Evolutionary conservation across 2,888 invertebrate species (phyloP), one percentile per base, ranked within the genome.

Genomic region (Drosophila prolongata): DNA sequence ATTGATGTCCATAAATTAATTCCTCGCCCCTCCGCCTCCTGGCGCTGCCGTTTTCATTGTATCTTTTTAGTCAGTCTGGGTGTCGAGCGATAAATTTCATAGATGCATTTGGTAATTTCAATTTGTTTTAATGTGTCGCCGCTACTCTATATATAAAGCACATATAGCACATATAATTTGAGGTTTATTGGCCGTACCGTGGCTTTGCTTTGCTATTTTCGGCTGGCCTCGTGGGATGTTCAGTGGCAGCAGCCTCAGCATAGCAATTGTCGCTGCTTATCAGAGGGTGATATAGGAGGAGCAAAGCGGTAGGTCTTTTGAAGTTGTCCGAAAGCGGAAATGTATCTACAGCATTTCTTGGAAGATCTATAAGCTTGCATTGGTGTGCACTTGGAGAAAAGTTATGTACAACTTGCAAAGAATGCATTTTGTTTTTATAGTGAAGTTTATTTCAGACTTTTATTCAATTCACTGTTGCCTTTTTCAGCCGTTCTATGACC

Each of bases 91-190:
- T 82, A 82, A 86, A 86, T 83, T 80, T 83, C 73, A 70, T 72
- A 79, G 84, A 79, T 86, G 84, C 87, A 83, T 82, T 82, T 80
- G 77, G 83, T 86, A 77, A 82, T 82, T 83, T 86, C 82, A 83
- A 86, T 83, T 86, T 83, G 87, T 86, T 82, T 77, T 73, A 72
- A 80, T 80, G 72, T 73, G 84, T 80, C 80, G 70, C 64, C 52
- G 65, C 54, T 65, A 47, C 65, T 47, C 66, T 65, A 66, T 66
- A 55, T 56, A 43, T 35, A 65, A 52, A 40, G 53, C 44, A 56
- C 44, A 66, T 52, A 52, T 68, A 68, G 49, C 66, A 64, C 80
- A 77, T 78, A 73, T 86, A 66, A 80, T 80, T 65, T 78, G 86
- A 83, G 79, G 80, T 82, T 82, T 82, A 86, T 86, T 82, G 77